A percentile compares a stretch with the other conserved stretches of the same genome.
Conservation (phyloP, 2,797 vertebrate genomes). For the Spheniscus humboldti region DNA sequence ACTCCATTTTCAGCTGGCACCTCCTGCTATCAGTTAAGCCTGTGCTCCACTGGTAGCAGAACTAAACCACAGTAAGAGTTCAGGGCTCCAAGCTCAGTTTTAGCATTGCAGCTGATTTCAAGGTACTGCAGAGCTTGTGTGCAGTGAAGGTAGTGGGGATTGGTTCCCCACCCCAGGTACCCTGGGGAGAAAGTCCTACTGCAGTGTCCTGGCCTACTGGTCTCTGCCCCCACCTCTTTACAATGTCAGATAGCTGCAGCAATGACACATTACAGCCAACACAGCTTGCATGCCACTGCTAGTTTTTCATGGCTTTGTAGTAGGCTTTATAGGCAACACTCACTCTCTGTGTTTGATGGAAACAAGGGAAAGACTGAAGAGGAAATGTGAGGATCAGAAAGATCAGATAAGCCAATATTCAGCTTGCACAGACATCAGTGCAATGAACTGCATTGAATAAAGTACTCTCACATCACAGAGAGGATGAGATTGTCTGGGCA, state of each 20-base stretch:
- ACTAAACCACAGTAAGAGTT: neutral
- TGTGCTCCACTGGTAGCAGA: neutral
- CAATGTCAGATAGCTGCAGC: neutral
- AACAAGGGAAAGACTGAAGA: neutral
- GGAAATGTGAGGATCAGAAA: neutral
- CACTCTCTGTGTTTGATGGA: too few relatives aligned
- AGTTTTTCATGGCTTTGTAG: neutral
- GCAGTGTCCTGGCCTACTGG: accelerated
- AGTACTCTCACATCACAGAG: neutral
- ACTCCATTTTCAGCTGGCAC: neutral
- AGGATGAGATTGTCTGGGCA: neutral
- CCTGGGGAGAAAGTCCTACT: neutral
- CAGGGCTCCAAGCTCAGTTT: neutral
- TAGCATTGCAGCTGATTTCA: neutral
- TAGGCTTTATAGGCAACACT: neutral
- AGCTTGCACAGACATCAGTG: neutral
- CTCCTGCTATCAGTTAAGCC: neutral
- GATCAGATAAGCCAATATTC: neutral
- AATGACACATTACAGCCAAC: neutral
- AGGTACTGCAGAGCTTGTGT: neutral
- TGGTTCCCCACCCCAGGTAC: neutral
- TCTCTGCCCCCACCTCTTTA: neutral
- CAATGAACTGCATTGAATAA: neutral
- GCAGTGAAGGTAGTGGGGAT: neutral
- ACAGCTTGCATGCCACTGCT: neutral